Base-by-base conservation (phyloP, 2,113 vertebrate genomes). In the Atrichornis clamosus region DNA sequence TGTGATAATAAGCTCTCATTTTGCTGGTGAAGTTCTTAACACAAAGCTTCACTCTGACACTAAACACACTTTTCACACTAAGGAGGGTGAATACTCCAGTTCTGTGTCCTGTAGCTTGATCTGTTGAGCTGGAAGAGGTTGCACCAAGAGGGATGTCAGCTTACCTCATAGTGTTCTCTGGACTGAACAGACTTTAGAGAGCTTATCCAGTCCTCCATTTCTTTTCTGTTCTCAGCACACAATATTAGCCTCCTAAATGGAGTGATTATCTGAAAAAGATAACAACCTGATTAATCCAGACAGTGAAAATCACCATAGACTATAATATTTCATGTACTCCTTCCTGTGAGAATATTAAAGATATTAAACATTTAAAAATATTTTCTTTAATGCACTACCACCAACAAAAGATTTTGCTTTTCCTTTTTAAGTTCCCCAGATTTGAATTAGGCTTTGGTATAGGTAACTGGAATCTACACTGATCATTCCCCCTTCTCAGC, bases 101-200 rank as follows among this genome's bases (percentile, higher is more conserved):
- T 80, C 82, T 73, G 72, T 73, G 84, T 95, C 89, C 93, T 89
- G 89, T 82, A 93, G 56, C 70, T 93, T 90, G 59, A 56, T 68
- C 68, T 68, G 33, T 77, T 75, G 46, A 68, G 32, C 33, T 50
- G 74, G 44, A 53, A 69, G 4, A 87, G 13, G n/a, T 55, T 32
- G 67, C 4, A 72, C 39, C 15, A 50, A 63, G 7, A 83, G 55
- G 67, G 84, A 69, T 49, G 59, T 52, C 72, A 41, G 73, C 98
- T 98, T 99, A 99, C 99, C 99, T 99, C 99, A 88, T 99, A 99
- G 95, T 99, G 98, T 92, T 99, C 99, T 96, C 99, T 98, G 95
- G 99, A 99, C 97, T 99, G 99, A 89, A 99, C 99, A 0, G 99
- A 99, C 97, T 99, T 99, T 78, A 99, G 96, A 18, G 98, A 99